Evolutionary conservation across 1,140 invertebrate species (phyloP).

Genomic region (Polypedilum pembai): DNA sequence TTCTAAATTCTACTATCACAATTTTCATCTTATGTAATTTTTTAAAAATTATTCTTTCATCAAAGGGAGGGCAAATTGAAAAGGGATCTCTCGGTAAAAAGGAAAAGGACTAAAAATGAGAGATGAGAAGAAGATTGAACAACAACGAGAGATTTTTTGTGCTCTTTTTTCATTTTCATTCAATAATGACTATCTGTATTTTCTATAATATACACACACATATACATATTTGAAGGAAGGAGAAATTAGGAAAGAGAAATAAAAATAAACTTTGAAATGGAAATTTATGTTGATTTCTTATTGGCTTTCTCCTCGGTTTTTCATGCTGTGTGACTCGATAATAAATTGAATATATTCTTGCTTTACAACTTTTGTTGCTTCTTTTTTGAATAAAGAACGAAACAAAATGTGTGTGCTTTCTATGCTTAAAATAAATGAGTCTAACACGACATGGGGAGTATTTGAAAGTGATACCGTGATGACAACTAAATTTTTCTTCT

Average conservation of each 20-base stretch:
- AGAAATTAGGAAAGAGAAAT: background rate
- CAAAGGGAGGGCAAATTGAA: background rate
- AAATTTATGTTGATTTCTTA: constrained; percentile 19
- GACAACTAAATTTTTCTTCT: background rate
- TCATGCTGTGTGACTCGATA: constrained; percentile 11
- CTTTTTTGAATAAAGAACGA: background rate
- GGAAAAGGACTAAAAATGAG: background rate
- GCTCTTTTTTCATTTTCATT: background rate
- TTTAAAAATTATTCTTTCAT: background rate
- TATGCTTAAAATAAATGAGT: background rate
- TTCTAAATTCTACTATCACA: constrained; percentile 27
- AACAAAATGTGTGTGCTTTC: background rate
- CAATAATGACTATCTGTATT: background rate
- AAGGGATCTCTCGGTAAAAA: constrained; percentile 14
- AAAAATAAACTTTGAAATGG: constrained; percentile 18
- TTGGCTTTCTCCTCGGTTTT: background rate
- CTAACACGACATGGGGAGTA: background rate
- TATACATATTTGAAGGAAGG: background rate
- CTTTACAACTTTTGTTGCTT: background rate
- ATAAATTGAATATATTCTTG: background rate
- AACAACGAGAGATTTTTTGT: background rate
- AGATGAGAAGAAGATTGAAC: background rate
- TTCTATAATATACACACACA: background rate
- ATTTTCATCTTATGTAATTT: background rate
- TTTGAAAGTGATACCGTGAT: constrained; percentile 7